Conservation (phyloP, 2,888 invertebrate species). For the Dryococelus australis region DNA sequence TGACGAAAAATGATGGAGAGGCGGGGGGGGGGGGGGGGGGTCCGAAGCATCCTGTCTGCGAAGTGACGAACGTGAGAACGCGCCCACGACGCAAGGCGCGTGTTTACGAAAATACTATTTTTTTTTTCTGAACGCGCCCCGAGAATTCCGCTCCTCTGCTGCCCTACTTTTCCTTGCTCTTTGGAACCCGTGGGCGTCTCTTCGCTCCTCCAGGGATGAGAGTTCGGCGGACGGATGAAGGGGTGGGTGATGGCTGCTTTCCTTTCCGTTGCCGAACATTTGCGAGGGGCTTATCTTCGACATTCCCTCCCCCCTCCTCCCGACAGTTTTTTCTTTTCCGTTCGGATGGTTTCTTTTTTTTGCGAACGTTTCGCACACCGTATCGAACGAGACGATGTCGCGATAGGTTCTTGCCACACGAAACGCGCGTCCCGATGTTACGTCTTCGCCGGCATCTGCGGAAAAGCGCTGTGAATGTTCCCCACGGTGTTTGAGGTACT, state of each 20-base stretch:
- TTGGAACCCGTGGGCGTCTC: background rate
- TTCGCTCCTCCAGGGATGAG: background rate
- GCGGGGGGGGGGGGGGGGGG: no score
- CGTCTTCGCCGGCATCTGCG: background rate
- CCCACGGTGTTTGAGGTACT: no score
- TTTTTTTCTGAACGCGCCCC: background rate
- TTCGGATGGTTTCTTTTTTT: background rate
- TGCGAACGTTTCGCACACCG: background rate
- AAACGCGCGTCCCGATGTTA: background rate
- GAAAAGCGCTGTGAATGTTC: no score
- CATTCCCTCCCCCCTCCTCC: background rate
- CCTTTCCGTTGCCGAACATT: constrained; percentile 7
- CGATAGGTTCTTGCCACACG: background rate
- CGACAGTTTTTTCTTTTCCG: background rate
- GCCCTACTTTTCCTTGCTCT: background rate
- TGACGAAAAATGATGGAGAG: no score
- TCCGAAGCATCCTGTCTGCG: no score
- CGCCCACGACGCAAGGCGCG: no score
- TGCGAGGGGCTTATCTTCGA: background rate
- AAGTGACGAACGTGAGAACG: no score
- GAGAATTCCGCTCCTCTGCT: background rate
- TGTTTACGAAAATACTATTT: no score
- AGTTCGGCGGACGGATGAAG: background rate
- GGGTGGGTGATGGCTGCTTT: background rate
- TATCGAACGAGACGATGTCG: background rate